Base-by-base conservation (phyloP, 2,888 invertebrate genomes). In the Brachyptera risi region DNA sequence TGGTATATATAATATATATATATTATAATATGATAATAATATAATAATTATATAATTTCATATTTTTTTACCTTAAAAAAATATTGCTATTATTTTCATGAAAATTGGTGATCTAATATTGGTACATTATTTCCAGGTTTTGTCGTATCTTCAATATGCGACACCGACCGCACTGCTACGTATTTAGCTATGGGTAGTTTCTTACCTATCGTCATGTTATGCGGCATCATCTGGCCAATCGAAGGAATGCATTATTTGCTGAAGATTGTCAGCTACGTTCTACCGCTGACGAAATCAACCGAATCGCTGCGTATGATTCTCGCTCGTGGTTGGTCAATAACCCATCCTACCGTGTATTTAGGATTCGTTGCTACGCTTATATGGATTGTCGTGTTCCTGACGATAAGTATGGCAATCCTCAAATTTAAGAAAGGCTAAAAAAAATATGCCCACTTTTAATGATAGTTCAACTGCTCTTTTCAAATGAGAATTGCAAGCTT, bases 171-270 rank as follows among this genome's bases (percentile, higher is more conserved):
- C 63, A 90, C 88, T 0, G 92, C 92, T 0, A 92, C 92, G 0
- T 92, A 92, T 71, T 76, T 92, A 70, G 91, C 92, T 0, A 80
- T 92, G 75, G 92, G 92, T 0, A 90, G 90, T 1, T 92, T 92
- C 74, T 74, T 92, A 63, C 92, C 92, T 1, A 89, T 92, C 73
- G 86, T 92, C 19, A 83, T 92, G 83, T 75, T 92, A 3, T 92
- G 92, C 68, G 92, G 81, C 56, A 92, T 96, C 63, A 89, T 96
- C 68, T 96, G 96, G 96, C 96, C 96, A 0, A 81, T 94, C 64
- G 92, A 96, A 80, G 94, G 88, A 40, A 96, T 96, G 90, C 92
- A 92, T 71, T 75, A 80, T 0, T 69, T 85, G 42, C 77, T 94
- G 3, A 83, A 83, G 71, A 84, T 84, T 71, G 68, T 92, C 44